Evolutionary conservation across 2,113 vertebrate species (phyloP), one percentile per base, ranked within the genome.

Genomic region (Chamaetylas fuelleborni): DNA sequence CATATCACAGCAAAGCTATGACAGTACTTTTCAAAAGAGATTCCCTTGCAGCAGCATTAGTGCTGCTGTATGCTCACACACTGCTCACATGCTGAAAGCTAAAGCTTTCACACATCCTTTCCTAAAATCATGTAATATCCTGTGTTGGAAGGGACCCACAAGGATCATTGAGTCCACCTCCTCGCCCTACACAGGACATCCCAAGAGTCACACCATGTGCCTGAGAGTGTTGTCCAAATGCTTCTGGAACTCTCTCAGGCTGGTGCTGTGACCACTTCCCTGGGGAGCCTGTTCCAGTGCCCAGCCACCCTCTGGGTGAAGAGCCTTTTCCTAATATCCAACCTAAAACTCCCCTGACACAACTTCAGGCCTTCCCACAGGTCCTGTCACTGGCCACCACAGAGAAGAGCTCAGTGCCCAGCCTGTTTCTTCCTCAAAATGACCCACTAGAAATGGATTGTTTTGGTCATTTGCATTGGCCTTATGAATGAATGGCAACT

Each of bases 161-260:
- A 0, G 25, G n/a, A 42, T 9, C 40, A 76, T 18, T 4, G 14
- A 69, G 29, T 7, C 31, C 34, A 62, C 3, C 40, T 42, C 34
- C 36, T 56, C 10, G 14, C 5, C 22, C 14, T 36, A 33, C 38
- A 81, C 15, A 73, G 33, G 12, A 58, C 10, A 66, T 12, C 17
- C 17, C 48, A 82, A 62, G 22, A 36, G 33, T 14, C 6, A 56
- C 3, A 13, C 8, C 19, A 5, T 3, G 34, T 42, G 22, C 12
- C 62, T 62, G 25, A 42, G 20, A 19, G 7, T 0, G 0, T 2
- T 48, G 40, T 48, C 25, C 25, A 47, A 69, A 70, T 0, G 1
- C 34, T 56, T 36, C 48, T 23, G 1, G 20, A 77, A 36, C 26
- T 48, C 25, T 28, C 14, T 9, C 31, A 48, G 42, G 22, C 12